Evolutionary conservation across 2,113 vertebrate genomes (phyloP).

Genomic region (Urocynchramus pylzowi): DNA sequence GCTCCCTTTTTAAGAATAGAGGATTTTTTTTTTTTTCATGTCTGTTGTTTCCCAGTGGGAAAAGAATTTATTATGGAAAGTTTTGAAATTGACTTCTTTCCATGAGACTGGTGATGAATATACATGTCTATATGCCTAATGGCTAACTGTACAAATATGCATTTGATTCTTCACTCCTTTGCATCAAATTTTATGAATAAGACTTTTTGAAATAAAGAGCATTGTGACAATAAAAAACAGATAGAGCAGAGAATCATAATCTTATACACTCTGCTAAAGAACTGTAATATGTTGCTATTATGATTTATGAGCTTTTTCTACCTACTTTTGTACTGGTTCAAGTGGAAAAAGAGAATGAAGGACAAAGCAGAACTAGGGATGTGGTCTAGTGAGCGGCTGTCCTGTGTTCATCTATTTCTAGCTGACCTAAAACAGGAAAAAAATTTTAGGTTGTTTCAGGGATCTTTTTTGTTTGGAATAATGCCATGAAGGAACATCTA

Average conservation of each 20-base stretch:
- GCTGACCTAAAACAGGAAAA: not conserved
- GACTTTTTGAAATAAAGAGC: not conserved
- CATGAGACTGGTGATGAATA: not conserved
- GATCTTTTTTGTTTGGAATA: not conserved
- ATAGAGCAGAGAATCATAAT: not conserved
- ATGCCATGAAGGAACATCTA: not conserved
- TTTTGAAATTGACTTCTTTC: not conserved
- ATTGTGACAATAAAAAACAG: not conserved
- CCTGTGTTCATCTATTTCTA: not conserved
- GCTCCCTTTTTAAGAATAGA: not conserved
- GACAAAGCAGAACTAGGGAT: not conserved
- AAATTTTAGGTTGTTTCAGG: not conserved
- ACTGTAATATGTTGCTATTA: not conserved
- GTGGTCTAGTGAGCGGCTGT: not conserved
- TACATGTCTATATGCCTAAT: not conserved
- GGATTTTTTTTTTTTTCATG: not conserved
- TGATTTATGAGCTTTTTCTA: not conserved
- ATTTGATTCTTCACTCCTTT: not conserved
- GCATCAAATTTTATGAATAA: not conserved
- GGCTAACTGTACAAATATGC: not conserved
- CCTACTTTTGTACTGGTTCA: not conserved
- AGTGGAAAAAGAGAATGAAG: not conserved
- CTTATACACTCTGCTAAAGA: not conserved
- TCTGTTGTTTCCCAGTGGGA: not conserved
- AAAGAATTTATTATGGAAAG: not conserved